Percentiles rank a stretch among this genome's conserved stretches.
Conservation (phyloP, 1,140 invertebrate species). For the Trachymyrmex septentrionalis region DNA sequence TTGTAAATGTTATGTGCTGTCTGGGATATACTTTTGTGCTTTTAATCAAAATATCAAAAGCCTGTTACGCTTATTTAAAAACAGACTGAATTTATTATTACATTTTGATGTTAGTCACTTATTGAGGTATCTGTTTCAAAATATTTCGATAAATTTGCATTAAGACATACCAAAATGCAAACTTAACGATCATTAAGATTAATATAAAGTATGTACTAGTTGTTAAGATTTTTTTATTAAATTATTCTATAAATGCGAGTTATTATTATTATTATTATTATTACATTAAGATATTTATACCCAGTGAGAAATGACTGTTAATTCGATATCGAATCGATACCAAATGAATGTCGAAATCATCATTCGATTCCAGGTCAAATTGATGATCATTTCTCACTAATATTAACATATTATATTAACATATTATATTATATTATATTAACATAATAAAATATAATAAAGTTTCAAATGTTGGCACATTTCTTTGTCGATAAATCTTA, state of each 20-base stretch:
- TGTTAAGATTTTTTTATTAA: background rate
- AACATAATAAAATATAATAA: background rate
- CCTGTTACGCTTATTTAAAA: background rate
- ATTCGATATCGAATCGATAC: too few relatives aligned
- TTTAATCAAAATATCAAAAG: background rate
- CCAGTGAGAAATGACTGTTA: too few relatives aligned
- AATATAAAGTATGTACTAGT: background rate
- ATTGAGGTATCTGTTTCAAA: background rate
- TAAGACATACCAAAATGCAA: background rate
- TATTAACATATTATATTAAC: too few relatives aligned
- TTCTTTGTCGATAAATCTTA: background rate
- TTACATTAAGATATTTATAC: too few relatives aligned
- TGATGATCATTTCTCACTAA: too few relatives aligned
- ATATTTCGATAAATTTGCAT: background rate
- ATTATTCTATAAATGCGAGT: background rate
- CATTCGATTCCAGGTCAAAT: too few relatives aligned
- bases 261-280: constrained; percentile 15
- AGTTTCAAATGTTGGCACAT: constrained; percentile 25
- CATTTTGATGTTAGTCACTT: background rate
- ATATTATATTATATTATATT: too few relatives aligned
- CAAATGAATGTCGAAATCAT: too few relatives aligned
- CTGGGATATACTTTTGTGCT: too few relatives aligned
- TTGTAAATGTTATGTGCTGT: too few relatives aligned
- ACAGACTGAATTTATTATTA: background rate
- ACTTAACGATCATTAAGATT: background rate